A percentile compares a stretch with the other conserved stretches of the same genome.
Conservation (phyloP, 2,797 vertebrate species). For the Etheostoma perlongum region DNA sequence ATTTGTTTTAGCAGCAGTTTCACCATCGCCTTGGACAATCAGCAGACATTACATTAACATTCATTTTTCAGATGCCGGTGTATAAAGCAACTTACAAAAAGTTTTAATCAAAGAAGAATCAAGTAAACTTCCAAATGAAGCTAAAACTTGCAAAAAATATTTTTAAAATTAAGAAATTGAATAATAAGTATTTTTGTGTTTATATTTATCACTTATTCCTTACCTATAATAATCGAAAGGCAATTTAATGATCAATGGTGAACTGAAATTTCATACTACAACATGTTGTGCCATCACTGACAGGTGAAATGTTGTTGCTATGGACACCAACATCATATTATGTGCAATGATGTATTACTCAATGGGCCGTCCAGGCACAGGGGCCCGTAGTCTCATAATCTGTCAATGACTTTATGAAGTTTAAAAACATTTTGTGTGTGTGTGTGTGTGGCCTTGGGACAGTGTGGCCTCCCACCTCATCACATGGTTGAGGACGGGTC, state of each 20-base stretch:
- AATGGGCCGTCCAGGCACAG: too few species aligned
- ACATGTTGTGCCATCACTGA: background rate
- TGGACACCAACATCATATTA: background rate
- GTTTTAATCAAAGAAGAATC: background rate
- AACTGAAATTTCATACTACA: background rate
- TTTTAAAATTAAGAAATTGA: background rate
- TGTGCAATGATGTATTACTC: too few species aligned
- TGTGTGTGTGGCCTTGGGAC: slow-evolving; percentile 32
- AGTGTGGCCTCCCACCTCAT: slow-evolving; percentile 76
- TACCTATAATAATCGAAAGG: background rate
- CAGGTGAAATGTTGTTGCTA: background rate
- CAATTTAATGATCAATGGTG: background rate
- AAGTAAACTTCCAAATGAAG: background rate
- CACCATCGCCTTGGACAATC: too few species aligned
- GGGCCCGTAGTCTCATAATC: too few species aligned
- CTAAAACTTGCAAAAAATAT: background rate
- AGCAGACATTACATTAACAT: too few species aligned
- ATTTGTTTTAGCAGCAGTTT: too few species aligned
- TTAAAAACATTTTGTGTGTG: slow-evolving; percentile 14
- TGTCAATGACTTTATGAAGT: background rate
- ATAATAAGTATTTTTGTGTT: background rate
- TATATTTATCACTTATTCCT: background rate
- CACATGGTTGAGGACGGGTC: slow-evolving; percentile 67
- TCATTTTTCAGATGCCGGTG: too few species aligned
- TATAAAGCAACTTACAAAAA: too few species aligned